Conservation (phyloP, 2,113 vertebrate genomes). For the Cryptomyrus ogoouensis region DNA sequence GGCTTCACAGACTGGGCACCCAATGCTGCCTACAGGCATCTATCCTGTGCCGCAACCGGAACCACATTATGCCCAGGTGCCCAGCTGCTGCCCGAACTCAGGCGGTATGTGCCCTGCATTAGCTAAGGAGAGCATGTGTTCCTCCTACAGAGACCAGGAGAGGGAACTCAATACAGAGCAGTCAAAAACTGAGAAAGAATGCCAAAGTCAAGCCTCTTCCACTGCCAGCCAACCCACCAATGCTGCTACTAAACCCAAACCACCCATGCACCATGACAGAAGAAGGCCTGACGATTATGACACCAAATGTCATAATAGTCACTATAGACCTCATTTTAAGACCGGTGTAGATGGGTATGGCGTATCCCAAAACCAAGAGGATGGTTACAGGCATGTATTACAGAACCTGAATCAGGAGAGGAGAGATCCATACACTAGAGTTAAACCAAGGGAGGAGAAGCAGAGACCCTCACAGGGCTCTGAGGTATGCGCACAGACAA, state of each 20-base stretch:
- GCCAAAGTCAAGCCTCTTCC: conserved; percentile 59
- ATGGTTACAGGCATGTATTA: conserved; percentile 27
- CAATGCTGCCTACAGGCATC: conserved; percentile 70
- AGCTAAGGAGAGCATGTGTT: conserved; percentile 70
- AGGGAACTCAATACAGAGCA: conserved; percentile 19
- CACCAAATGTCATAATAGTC: conserved; percentile 38
- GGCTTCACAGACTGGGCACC: conserved; percentile 61
- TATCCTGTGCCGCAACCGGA: conserved; percentile 77
- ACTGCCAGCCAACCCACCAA: conserved; percentile 33
- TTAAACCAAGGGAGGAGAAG: conserved; percentile 44
- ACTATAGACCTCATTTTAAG: conserved; percentile 48
- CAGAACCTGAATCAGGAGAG: conserved; percentile 33
- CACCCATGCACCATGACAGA: conserved; percentile 28
- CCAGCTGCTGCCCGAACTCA: conserved; percentile 51
- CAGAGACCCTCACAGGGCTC: conserved; percentile 38
- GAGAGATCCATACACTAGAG: conserved; percentile 40
- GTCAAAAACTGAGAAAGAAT: conserved; percentile 64
- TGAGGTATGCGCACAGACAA: conserved; percentile 48
- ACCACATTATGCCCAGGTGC: conserved; percentile 77
- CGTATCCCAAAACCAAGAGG: conserved; percentile 27
- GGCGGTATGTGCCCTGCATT: conserved; percentile 67
- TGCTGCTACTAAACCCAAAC: conserved; percentile 51
- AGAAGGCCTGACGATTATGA: conserved; percentile 52
- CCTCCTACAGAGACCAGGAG: conserved; percentile 24
- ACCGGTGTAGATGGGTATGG: conserved; percentile 42